Conservation (phyloP, 2,113 vertebrate genomes). For the Callopanchax toddi region DNA sequence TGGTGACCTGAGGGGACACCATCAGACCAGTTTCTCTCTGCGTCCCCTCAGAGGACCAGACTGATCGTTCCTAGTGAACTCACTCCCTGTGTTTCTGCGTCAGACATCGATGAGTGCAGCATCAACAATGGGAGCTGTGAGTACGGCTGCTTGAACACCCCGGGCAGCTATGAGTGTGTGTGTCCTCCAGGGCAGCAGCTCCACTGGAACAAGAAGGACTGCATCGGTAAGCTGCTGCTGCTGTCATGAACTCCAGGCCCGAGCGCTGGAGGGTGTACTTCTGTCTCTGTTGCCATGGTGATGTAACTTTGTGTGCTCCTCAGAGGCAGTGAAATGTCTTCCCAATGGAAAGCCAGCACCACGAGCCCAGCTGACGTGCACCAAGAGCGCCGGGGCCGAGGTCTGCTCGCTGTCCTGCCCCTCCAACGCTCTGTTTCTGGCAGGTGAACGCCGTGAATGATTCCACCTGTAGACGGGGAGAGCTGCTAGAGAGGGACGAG, state of each 20-base stretch:
- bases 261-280: background rate
- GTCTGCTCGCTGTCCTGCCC: constrained; percentile 90
- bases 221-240: constrained; percentile 82
- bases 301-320: constrained; percentile 70
- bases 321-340: constrained; percentile 90
- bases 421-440: constrained; percentile 87
- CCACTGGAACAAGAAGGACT: constrained; percentile 97
- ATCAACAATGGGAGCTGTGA: constrained; percentile 90
- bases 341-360: constrained; percentile 82
- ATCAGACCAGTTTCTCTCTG: too few species aligned
- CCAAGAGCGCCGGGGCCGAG: constrained; percentile 86
- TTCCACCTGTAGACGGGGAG: too few species aligned
- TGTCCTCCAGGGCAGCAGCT: constrained; percentile 88
- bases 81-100: constrained; percentile 32
- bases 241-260: background rate
- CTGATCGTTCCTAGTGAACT: too few species aligned
- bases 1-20: too few species aligned
- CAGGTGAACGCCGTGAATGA: constrained; percentile 87
- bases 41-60: too few species aligned
- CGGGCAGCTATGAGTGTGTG: constrained; percentile 89
- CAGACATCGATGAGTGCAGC: constrained; percentile 95
- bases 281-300: constrained; percentile 51
- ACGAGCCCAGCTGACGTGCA: constrained; percentile 87
- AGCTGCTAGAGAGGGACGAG: too few species aligned
- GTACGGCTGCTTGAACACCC: constrained; percentile 87